Evolutionary conservation across 2,888 invertebrate genomes (phyloP).

Genomic region (Ormyrus nitidulus): DNA sequence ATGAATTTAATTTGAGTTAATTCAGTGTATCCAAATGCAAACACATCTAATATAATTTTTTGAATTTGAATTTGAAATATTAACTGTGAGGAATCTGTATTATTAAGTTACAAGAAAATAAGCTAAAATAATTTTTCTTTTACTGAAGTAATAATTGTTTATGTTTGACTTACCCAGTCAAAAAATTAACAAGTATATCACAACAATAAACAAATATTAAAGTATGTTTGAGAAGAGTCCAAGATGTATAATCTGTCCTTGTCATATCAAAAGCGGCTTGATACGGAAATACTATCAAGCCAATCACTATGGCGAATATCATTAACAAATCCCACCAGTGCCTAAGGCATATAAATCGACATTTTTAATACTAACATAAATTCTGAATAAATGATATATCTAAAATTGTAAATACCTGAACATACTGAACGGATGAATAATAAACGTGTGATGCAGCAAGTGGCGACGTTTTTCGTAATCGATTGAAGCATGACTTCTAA

Average conservation of each 20-base stretch:
- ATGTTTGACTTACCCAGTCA: constrained; percentile 67
- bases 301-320: constrained; percentile 64
- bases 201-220: constrained; percentile 65
- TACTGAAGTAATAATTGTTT: too few relatives aligned
- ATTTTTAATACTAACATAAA: too few relatives aligned
- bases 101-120: neutral
- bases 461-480: constrained; percentile 68
- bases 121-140: neutral
- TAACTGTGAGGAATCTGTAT: neutral
- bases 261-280: constrained; percentile 68
- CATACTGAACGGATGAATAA: constrained; percentile 71
- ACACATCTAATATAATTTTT: too few relatives aligned
- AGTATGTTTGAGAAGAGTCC: constrained; percentile 65
- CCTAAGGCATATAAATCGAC: constrained; percentile 58
- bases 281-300: constrained; percentile 68
- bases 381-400: too few relatives aligned
- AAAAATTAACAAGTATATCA: constrained; percentile 71
- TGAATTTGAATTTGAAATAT: neutral
- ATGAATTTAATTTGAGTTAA: too few relatives aligned
- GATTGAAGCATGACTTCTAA: constrained; percentile 69
- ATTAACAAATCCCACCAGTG: constrained; percentile 71
- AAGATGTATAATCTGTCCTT: constrained; percentile 45
- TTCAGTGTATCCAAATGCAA: too few relatives aligned
- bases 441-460: constrained; percentile 60
- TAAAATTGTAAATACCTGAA: constrained; percentile 65